Base-by-base conservation (phyloP, 2,113 vertebrate genomes). In the Crotalus horridus region DNA sequence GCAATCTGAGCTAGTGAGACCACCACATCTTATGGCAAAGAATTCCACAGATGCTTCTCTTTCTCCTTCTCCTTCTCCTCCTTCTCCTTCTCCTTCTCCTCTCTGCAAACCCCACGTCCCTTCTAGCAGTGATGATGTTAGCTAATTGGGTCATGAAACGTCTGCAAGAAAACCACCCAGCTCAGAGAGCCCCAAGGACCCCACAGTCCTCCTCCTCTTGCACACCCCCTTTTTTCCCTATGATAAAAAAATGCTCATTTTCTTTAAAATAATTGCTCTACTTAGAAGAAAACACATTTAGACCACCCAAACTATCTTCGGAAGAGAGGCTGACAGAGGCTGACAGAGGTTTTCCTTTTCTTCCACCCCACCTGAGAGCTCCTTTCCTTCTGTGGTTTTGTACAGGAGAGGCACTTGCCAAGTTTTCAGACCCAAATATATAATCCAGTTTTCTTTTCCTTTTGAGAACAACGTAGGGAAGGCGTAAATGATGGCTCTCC, bases 401-500 rank as follows among this genome's bases (percentile, higher is more conserved):
- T 53, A 23, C 59, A 33, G 46, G 87, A 23, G 4, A 7, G 17
- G 12, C 33, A 20, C 33, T 55, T 87, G 55, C 59, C 55, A 21
- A 1, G 6, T 59, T 64, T 53, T 87, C 85, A 89, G 43, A 29
- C 54, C 85, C 12, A 17, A 56, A 24, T 39, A 26, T 51, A 33
- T 87, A 1, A 29, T 59, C 89, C 91, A 51, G 88, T 92, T 95
- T 89, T 92, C 90, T n/a, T 92, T 87, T 94, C 48, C 90, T 29
- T 93, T 94, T 74, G 93, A 94, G 43, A 97, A 88, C 86, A 23
- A 81, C 53, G 10, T 0, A 6, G 0, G 0, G 92, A 1, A 93
- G 61, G 96, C 92, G 87, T 94, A 95, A 96, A 88, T 94, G 91
- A 21, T 26, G 58, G 58, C 94, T 29, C 7, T 92, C 86, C 88